phyloP scores from a whole-genome alignment of 2,888 invertebrate species.

The Eulithis prunata region DNA sequence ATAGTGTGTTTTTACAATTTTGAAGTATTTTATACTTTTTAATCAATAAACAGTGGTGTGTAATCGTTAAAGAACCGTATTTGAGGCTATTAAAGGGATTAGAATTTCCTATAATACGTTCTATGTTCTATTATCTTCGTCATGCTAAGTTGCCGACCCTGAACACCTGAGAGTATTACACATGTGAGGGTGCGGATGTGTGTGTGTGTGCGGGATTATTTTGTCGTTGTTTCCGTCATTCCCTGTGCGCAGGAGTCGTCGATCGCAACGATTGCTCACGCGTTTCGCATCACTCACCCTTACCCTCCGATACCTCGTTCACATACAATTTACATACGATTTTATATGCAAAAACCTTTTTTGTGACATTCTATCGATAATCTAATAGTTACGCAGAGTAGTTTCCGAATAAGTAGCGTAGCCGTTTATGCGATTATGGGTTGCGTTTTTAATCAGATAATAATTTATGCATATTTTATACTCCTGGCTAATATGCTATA shows the following conservation, averaged over 20 bases:
- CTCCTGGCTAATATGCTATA: too few relatives aligned
- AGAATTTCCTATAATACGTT: too few relatives aligned
- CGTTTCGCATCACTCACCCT: slow-evolving; percentile 82
- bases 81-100: background rate
- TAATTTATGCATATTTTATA: too few relatives aligned
- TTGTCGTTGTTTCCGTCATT: slow-evolving; percentile 72
- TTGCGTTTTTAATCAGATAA: slow-evolving; percentile 11
- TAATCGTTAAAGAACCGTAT: too few relatives aligned
- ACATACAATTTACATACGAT: slow-evolving; percentile 77
- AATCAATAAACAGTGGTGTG: too few relatives aligned
- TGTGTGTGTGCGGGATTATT: slow-evolving; percentile 46
- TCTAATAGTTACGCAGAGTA: slow-evolving; percentile 56
- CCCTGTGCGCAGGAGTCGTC: slow-evolving; percentile 75
- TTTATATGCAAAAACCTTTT: slow-evolving; percentile 68
- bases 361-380: slow-evolving; percentile 69
- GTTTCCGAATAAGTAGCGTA: slow-evolving; percentile 43
- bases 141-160: slow-evolving; percentile 34
- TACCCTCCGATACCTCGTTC: slow-evolving; percentile 73
- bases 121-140: slow-evolving; percentile 3
- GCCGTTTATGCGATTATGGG: slow-evolving; percentile 34
- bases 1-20: too few relatives aligned
- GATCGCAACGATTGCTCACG: slow-evolving; percentile 81
- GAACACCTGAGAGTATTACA: slow-evolving; percentile 19
- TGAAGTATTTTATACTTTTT: too few relatives aligned
- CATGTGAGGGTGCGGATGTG: slow-evolving; percentile 43